Evolutionary conservation across 2,888 invertebrate species (phyloP).

Genomic region (Amphiduros pacificus): DNA sequence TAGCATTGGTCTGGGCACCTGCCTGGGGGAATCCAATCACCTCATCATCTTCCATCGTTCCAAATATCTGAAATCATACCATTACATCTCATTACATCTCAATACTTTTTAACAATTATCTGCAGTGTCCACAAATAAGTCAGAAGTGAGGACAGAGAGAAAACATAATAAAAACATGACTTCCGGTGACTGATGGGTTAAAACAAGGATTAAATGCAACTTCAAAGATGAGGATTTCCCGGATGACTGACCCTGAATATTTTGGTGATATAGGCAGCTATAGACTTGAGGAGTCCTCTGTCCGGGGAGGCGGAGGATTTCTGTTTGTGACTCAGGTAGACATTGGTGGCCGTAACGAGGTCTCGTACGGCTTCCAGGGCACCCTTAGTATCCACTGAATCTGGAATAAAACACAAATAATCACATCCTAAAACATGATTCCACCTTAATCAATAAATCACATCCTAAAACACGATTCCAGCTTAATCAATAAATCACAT

Average conservation of each 20-base stretch:
- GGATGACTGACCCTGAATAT: conserved; percentile 53
- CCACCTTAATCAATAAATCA: too few relatives aligned
- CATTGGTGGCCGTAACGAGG: conserved; percentile 81
- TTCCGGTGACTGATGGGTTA: background rate
- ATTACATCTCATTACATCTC: too few relatives aligned
- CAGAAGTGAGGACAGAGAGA: background rate
- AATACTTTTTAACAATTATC: too few relatives aligned
- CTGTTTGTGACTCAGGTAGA: conserved; percentile 74
- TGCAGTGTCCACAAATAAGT: background rate
- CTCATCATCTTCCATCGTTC: conserved; percentile 54
- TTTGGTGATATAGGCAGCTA: conserved; percentile 79
- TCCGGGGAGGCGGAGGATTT: conserved; percentile 65
- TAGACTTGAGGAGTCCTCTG: conserved; percentile 72
- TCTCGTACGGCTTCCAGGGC: conserved; percentile 83
- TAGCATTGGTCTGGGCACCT: conserved; percentile 27
- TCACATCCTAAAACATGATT: background rate
- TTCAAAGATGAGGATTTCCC: background rate
- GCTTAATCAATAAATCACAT: too few relatives aligned
- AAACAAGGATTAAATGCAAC: background rate
- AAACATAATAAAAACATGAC: background rate
- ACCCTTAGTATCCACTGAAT: conserved; percentile 89
- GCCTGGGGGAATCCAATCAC: conserved; percentile 45
- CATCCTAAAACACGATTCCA: too few relatives aligned
- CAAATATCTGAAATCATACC: conserved; percentile 57
- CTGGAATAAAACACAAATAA: conserved; percentile 55